Base-by-base conservation (phyloP, 2,797 vertebrate genomes). In the Leptatherina wallacei region DNA sequence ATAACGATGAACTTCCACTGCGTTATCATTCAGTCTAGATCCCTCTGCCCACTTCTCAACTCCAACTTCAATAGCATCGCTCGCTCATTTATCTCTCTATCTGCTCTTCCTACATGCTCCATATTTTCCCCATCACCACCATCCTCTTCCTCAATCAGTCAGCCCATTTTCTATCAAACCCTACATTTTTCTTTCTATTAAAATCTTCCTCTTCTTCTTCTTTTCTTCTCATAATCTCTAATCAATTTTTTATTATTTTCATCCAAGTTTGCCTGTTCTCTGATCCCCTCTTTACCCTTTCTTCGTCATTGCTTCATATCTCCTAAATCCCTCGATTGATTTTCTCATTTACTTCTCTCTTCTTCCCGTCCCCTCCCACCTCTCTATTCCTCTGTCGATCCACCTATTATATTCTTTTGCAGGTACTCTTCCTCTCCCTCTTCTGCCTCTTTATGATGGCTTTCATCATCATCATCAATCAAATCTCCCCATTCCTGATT, bases 401-500 rank as follows among this genome's bases (percentile, higher is more conserved):
- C 10, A 14, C 65, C 49, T 30, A 7, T 27, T 73, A 27, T 70
- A 3, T 40, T 68, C 38, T 58, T 62, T 10, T 57, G n/a, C 16
- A 7, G 30, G 24, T 51, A 4, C 52, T 69, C 54, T 52, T 55
- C 49, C 47, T 55, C 29, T 59, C 32, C 4, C 8, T 56, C 16
- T 36, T 54, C 58, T n/a, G 60, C 22, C 58, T 62, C 61, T 67
- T 71, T 47, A 6, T 55, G 63, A 65, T 27, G 44, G 30, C 70
- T 79, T 62, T 69, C 60, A 81, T 78, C 65, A 60, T 61, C 24
- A 78, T 80, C 77, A 73, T n/a, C n/a, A n/a, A 55, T 85, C 72
- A 77, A 47, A 24, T 77, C 52, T 36, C 54, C 35, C 35, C 65
- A 62, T 70, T 10, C 13, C 13, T 63, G 55, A 49, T 66, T 58